Base-by-base conservation (phyloP, 2,113 vertebrate species). In the Brachypodius melanocephalos region DNA sequence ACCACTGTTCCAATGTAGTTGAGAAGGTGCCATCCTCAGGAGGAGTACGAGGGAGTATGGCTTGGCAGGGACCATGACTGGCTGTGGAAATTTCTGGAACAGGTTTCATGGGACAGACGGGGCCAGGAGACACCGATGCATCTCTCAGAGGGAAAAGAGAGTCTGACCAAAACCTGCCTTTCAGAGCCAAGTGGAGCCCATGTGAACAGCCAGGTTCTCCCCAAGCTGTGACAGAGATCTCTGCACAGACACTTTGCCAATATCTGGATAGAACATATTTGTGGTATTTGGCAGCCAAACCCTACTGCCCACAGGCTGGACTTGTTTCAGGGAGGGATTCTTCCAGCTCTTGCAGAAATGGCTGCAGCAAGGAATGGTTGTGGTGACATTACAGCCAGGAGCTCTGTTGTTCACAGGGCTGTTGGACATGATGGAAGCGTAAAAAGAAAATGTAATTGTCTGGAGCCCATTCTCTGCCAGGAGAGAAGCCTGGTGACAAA, bases 1-100 rank as follows among this genome's bases (percentile, higher is more conserved):
- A 48, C 36, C 40, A 15, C 49, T 10, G 18, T 19, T 76, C 40
- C 25, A 34, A 31, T 38, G 28, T 13, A 43, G 24, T 4, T 71
- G 15, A 59, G 54, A 40, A 79, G 72, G 13, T 45, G 11, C 43
- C 17, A 36, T 55, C 29, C 43, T 88, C 2, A 1, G 38, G 4
- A 49, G 17, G 22, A 10, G 7, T 7, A 1, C 29, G 46, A 48
- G 36, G 51, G 38, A 22, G 48, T 5, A 2, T 0, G 5, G 15
- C 10, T 52, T 42, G 14, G 6, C 51, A 62, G 48, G 17, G 32
- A n/a, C 46, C 2, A 0, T 3, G 28, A 31, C 0, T 40, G 13
- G 11, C 18, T 49, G 5, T 29, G 68, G 74, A 36, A 17, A 51
- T 57, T 71, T 65, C 45, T 69, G 43, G 42, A 75, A 34, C 22